Conservation (phyloP, 2,113 vertebrate species). For the Heteronetta atricapilla region DNA sequence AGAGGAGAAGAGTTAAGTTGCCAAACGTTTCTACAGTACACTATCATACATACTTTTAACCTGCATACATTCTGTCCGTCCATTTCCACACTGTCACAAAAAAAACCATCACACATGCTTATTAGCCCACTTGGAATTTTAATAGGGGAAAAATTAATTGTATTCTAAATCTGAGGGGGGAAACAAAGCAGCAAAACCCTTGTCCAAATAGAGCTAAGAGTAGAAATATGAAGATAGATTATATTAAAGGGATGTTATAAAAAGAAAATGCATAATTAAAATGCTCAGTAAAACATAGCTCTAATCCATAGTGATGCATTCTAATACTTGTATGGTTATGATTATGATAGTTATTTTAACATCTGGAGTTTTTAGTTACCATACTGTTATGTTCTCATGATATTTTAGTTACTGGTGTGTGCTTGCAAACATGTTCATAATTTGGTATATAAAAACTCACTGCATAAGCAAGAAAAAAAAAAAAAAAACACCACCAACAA, state of each 20-base stretch:
- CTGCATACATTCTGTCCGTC: slow-evolving; percentile 38
- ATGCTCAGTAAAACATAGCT: neutral
- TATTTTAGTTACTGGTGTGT: neutral
- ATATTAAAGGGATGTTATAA: slow-evolving; percentile 22
- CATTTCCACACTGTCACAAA: neutral
- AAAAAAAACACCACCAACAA: neutral
- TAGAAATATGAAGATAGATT: neutral
- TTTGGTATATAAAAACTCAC: neutral
- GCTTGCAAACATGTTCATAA: neutral
- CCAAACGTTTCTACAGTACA: neutral
- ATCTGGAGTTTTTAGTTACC: slow-evolving; percentile 16
- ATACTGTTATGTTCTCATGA: neutral
- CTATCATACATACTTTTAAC: neutral
- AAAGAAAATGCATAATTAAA: slow-evolving; percentile 44
- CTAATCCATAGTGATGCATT: neutral
- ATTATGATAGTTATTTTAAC: slow-evolving; percentile 29
- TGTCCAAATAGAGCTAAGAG: neutral
- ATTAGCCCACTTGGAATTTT: slow-evolving; percentile 49
- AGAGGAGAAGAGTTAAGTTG: neutral
- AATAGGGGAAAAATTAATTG: neutral
- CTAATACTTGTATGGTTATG: neutral
- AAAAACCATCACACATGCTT: neutral
- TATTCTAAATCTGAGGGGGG: neutral
- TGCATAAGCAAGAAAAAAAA: neutral
- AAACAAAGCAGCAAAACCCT: neutral